Evolutionary conservation across 2,113 vertebrate species (phyloP).

Genomic region (Heliornis fulica): DNA sequence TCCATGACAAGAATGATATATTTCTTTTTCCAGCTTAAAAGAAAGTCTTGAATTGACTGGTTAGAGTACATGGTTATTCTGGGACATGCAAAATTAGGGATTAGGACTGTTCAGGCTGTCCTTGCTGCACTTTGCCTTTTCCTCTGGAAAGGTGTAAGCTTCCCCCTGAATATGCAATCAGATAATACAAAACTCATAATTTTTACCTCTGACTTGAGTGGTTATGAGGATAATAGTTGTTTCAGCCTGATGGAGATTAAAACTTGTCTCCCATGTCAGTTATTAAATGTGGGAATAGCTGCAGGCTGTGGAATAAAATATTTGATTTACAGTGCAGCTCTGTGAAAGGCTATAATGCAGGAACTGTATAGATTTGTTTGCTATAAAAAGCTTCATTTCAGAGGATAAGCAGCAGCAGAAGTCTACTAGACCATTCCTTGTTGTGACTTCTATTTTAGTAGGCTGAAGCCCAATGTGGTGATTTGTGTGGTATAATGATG

Average conservation of each 20-base stretch:
- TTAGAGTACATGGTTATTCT: neutral
- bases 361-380: conserved; percentile 37
- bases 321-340: conserved; percentile 31
- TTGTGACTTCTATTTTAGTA: conserved; percentile 32
- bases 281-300: conserved; percentile 56
- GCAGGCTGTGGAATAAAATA: conserved; percentile 37
- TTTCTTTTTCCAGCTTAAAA: neutral
- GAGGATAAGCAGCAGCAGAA: neutral
- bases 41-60: neutral
- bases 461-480: neutral
- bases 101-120: neutral
- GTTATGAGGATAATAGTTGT: conserved; percentile 42
- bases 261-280: conserved; percentile 56
- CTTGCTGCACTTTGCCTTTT: neutral
- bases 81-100: neutral
- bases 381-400: conserved; percentile 28
- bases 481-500: conserved; percentile 22
- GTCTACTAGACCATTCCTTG: neutral
- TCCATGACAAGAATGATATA: neutral
- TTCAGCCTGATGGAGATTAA: conserved; percentile 53
- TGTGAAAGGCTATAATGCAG: neutral
- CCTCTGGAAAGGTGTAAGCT: neutral
- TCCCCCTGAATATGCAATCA: neutral
- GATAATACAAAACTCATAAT: neutral
- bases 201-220: conserved; percentile 30